Percentiles rank a stretch among this genome's conserved stretches.
phyloP scores from a whole-genome alignment of 2,797 vertebrate genomes.

The Mormyrus proboscirostris region DNA sequence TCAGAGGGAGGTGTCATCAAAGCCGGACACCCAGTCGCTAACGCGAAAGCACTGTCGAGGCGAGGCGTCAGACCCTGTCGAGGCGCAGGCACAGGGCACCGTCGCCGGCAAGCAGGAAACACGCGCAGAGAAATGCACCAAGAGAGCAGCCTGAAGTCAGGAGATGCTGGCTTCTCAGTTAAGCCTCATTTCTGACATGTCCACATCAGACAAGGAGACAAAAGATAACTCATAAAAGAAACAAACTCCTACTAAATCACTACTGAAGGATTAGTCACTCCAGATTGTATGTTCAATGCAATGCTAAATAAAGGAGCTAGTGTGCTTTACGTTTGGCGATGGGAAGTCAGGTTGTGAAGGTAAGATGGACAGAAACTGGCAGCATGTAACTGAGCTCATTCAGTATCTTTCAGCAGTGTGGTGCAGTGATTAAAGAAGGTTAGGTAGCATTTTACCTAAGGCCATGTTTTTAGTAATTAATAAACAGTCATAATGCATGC shows the following conservation, averaged over 20 bases:
- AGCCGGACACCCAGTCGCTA: constrained; percentile 33
- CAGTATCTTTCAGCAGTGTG: not conserved
- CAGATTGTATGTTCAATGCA: not conserved
- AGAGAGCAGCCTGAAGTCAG: constrained; percentile 35
- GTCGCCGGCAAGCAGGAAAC: constrained; percentile 43
- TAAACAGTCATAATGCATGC: not conserved
- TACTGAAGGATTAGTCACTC: not conserved
- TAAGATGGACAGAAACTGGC: not conserved
- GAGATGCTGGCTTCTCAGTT: constrained; percentile 13
- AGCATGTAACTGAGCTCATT: not conserved
- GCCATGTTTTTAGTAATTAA: not conserved
- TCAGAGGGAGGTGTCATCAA: constrained; percentile 28
- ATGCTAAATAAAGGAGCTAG: not conserved
- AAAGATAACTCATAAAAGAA: not conserved
- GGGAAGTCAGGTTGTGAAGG: not conserved
- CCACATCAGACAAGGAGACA: not conserved
- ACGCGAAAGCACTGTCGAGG: constrained; percentile 36
- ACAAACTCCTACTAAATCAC: not conserved
- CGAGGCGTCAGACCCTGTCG: constrained; percentile 46
- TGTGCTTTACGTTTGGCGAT: not conserved
- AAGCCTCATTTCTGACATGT: not conserved
- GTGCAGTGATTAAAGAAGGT: not conserved
- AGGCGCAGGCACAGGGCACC: constrained; percentile 43
- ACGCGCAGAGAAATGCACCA: constrained; percentile 42
- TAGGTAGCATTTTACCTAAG: not conserved